These are phyloP conservation scores for Verasper variegatus DNA, from an alignment of 2,113 vertebrate genomes.

Conservation along the genomic window DNA sequence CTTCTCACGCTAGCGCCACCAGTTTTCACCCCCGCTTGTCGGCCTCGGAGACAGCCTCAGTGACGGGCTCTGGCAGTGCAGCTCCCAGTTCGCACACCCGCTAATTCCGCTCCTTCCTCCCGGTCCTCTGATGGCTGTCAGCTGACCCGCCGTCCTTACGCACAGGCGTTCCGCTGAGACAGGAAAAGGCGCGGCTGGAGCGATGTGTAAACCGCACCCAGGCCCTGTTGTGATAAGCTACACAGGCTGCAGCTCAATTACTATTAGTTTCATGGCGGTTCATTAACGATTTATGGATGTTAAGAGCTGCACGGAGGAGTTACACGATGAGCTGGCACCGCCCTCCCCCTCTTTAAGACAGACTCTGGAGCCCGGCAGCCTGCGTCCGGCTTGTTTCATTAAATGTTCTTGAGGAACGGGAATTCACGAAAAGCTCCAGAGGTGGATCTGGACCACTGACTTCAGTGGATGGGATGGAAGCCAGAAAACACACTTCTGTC, in stretches of 20 bases:
- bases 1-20: conserved; percentile 58
- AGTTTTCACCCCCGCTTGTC: conserved; percentile 17
- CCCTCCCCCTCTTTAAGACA: background rate
- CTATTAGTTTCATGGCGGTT: background rate
- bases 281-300: background rate
- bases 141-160: conserved; percentile 76
- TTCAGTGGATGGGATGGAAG: background rate
- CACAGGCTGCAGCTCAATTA: background rate
- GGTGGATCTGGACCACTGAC: background rate
- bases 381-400: background rate
- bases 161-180: conserved; percentile 58
- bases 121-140: conserved; percentile 64
- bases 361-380: background rate
- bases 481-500: background rate
- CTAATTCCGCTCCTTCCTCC: conserved; percentile 62
- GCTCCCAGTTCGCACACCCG: conserved; percentile 59
- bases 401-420: background rate
- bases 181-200: conserved; percentile 77
- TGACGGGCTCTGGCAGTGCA: conserved; percentile 32
- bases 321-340: background rate
- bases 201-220: conserved; percentile 73
- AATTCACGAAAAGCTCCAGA: background rate
- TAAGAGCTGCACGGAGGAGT: background rate
- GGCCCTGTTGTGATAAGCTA: conserved; percentile 61
- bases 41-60: conserved; percentile 16